Evolutionary conservation across 2,888 invertebrate species (phyloP).

Genomic region (Alitta virens): DNA sequence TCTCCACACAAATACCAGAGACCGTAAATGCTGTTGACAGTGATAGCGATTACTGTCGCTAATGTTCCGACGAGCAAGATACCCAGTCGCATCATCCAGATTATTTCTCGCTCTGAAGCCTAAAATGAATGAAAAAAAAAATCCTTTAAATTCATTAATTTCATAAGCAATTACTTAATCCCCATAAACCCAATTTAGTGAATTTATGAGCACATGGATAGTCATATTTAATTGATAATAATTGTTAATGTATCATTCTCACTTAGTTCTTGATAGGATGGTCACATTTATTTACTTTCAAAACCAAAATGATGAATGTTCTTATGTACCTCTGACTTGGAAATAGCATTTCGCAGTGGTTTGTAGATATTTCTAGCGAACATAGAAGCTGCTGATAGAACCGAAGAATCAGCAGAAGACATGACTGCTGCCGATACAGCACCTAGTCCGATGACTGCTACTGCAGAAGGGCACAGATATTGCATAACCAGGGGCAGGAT

Average conservation of each 20-base stretch:
- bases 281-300: too few relatives aligned
- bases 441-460: conserved; percentile 92
- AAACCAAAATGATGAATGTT: not conserved
- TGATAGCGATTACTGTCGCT: conserved; percentile 89
- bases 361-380: conserved; percentile 27
- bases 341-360: conserved; percentile 13
- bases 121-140: conserved; percentile 3
- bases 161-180: too few relatives aligned
- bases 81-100: conserved; percentile 79
- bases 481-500: conserved; percentile 92
- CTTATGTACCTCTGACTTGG: not conserved
- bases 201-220: too few relatives aligned
- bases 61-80: conserved; percentile 88
- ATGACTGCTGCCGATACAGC: conserved; percentile 83
- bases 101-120: conserved; percentile 70
- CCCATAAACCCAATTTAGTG: too few relatives aligned
- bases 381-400: conserved; percentile 28
- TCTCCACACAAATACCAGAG: conserved; percentile 98
- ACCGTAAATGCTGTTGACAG: conserved; percentile 95
- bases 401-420: conserved; percentile 25
- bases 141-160: too few relatives aligned
- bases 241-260: too few relatives aligned
- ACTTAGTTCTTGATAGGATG: too few relatives aligned
- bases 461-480: conserved; percentile 87
- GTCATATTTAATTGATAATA: too few relatives aligned